phyloP scores from a whole-genome alignment of 2,113 vertebrate species.

The Pollachius pollachius region DNA sequence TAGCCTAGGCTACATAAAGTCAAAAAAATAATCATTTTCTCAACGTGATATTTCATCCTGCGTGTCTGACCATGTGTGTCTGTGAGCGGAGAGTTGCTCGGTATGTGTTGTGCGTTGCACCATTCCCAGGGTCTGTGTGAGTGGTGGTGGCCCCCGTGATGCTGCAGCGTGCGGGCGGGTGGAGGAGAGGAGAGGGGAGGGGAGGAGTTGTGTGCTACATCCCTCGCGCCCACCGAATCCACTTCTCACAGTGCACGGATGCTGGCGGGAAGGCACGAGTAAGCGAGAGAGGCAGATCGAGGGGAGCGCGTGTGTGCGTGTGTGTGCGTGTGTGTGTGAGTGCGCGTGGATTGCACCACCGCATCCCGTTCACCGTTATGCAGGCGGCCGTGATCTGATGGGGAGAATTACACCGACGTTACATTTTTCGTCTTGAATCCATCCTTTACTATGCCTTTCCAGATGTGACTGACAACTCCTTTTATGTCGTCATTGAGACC shows the following conservation, averaged over 20 bases:
- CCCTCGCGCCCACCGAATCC: conserved; percentile 65
- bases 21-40: background rate
- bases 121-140: conserved; percentile 77
- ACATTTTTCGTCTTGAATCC: conserved; percentile 32
- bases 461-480: conserved; percentile 68
- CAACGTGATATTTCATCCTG: conserved; percentile 7
- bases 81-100: background rate
- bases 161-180: conserved; percentile 69
- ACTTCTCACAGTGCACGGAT: conserved; percentile 67
- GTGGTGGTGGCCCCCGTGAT: conserved; percentile 70
- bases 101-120: conserved; percentile 73
- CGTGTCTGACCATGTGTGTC: conserved; percentile 15
- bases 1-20: background rate
- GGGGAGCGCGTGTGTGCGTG: conserved; percentile 21
- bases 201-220: conserved; percentile 65
- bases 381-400: conserved; percentile 80
- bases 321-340: conserved; percentile 56
- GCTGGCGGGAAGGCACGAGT: conserved; percentile 69
- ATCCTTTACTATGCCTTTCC: conserved; percentile 43
- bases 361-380: conserved; percentile 71
- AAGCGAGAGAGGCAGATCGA: conserved; percentile 27
- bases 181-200: conserved; percentile 42
- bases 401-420: conserved; percentile 51
- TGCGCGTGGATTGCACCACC: conserved; percentile 80
- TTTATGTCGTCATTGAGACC: conserved; percentile 62